phyloP scores from a whole-genome alignment of 2,888 invertebrate genomes.

The Sturmia bella region DNA sequence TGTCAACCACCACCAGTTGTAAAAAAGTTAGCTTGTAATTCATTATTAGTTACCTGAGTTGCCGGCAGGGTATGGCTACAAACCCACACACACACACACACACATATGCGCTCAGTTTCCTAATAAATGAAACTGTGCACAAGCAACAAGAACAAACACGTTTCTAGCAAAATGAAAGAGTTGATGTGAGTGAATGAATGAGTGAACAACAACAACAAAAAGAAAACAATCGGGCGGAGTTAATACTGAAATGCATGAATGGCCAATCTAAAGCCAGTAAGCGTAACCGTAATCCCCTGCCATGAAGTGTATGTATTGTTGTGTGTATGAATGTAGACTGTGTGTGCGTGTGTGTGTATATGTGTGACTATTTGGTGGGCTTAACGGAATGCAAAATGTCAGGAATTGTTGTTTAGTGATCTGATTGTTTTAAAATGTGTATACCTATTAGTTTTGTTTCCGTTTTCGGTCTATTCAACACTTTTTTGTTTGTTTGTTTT shows the following conservation, averaged over 20 bases:
- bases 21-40: too few relatives aligned
- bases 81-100: too few relatives aligned
- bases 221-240: conserved; percentile 80
- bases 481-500: too few relatives aligned
- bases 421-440: conserved; percentile 12
- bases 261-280: conserved; percentile 82
- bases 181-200: conserved; percentile 63
- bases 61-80: too few relatives aligned
- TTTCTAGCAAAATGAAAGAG: conserved; percentile 32
- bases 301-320: background rate
- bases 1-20: too few relatives aligned
- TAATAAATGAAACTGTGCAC: conserved; percentile 2
- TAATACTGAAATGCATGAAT: conserved; percentile 81
- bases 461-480: conserved; percentile 32
- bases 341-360: conserved; percentile 42
- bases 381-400: conserved; percentile 75
- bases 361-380: conserved; percentile 20
- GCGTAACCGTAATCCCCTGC: conserved; percentile 79
- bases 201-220: conserved; percentile 59
- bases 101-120: background rate
- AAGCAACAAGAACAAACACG: conserved; percentile 15
- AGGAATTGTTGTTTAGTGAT: conserved; percentile 71
- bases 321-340: conserved; percentile 54
- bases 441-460: conserved; percentile 53
- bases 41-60: too few relatives aligned